A percentile compares a stretch with the other conserved stretches of the same genome.
Evolutionary conservation across 2,113 vertebrate species (phyloP).

Genomic region (Blennius ocellaris): DNA sequence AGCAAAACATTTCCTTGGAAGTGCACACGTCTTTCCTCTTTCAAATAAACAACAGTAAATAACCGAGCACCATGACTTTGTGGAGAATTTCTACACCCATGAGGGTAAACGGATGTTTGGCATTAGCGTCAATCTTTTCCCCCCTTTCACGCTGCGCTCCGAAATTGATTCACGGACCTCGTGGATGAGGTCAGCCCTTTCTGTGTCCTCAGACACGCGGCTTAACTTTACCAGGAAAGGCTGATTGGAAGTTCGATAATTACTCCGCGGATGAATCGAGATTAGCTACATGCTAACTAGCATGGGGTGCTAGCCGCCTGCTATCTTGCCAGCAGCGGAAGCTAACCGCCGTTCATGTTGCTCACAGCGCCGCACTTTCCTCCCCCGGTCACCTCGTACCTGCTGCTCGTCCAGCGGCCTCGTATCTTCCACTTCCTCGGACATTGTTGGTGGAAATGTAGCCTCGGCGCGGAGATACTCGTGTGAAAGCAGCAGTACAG

Average conservation of each 20-base stretch:
- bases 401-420: conserved; percentile 64
- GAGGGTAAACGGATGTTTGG: conserved; percentile 43
- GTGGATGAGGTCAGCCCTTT: fast-evolving
- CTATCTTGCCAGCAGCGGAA: background rate
- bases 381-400: conserved; percentile 40
- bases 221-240: background rate
- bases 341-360: background rate
- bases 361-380: no score
- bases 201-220: fast-evolving
- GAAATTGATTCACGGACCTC: no score
- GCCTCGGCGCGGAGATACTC: background rate
- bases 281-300: conserved; percentile 57
- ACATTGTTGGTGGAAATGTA: conserved; percentile 53
- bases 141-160: conserved; percentile 13
- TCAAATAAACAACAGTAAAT: no score
- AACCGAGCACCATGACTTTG: no score
- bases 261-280: background rate
- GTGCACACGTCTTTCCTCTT: no score
- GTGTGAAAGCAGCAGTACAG: background rate
- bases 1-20: background rate
- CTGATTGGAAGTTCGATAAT: background rate
- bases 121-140: conserved; percentile 20
- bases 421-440: conserved; percentile 58
- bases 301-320: conserved; percentile 34
- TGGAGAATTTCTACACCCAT: conserved; percentile 4